phyloP scores from a whole-genome alignment of 2,113 vertebrate species.

The Notarius quadriscutis region DNA sequence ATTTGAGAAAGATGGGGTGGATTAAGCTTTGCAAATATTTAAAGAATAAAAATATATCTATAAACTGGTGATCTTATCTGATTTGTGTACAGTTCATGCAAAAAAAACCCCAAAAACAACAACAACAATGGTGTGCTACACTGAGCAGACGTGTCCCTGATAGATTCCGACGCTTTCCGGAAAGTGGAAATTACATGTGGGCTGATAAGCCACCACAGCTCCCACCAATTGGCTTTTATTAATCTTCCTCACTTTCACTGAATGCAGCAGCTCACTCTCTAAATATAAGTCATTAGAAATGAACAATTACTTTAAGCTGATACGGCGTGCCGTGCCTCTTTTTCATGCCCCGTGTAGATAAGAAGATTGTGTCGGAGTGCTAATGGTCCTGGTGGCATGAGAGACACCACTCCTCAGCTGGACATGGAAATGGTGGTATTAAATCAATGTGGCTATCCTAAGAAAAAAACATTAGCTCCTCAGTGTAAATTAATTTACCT shows the following conservation, averaged over 20 bases:
- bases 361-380: constrained; percentile 47
- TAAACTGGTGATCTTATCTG: constrained; percentile 10
- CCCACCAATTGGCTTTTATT: constrained; percentile 47
- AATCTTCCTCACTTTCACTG: constrained; percentile 47
- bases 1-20: neutral
- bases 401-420: constrained; percentile 42
- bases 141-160: constrained; percentile 26
- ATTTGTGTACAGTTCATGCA: neutral
- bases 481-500: constrained; percentile 43
- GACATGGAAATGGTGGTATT: constrained; percentile 51
- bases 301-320: constrained; percentile 52
- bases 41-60: neutral
- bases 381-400: constrained; percentile 49
- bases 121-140: neutral
- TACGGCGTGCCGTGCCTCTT: constrained; percentile 33
- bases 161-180: neutral
- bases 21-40: neutral
- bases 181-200: constrained; percentile 37
- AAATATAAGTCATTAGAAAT: constrained; percentile 55
- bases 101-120: too few relatives aligned
- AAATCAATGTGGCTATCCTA: constrained; percentile 28
- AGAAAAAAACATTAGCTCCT: constrained; percentile 39
- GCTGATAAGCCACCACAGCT: constrained; percentile 43
- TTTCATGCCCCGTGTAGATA: constrained; percentile 46
- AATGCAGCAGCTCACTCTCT: constrained; percentile 29